Conservation (phyloP, 2,797 vertebrate species). For the Enteromius anoplus region DNA sequence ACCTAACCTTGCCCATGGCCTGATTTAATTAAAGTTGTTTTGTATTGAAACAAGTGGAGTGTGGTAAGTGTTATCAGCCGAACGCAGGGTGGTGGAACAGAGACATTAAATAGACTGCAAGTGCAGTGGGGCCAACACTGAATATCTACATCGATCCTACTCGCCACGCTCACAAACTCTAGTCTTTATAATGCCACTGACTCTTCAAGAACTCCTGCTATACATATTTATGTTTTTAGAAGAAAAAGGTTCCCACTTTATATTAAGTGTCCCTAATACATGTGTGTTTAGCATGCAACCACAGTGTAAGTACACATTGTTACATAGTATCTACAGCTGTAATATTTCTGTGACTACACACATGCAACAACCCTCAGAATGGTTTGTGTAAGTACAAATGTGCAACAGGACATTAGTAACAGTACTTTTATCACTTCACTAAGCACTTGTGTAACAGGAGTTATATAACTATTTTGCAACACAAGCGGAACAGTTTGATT, state of each 20-base stretch:
- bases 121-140: conserved; percentile 40
- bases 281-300: no score
- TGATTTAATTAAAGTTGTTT: conserved; percentile 58
- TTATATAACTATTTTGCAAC: no score
- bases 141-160: conserved; percentile 25
- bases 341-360: no score
- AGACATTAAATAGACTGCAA: conserved; percentile 56
- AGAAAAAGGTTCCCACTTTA: neutral
- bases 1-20: conserved; percentile 48
- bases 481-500: no score
- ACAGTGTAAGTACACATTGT: no score
- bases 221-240: conserved; percentile 3
- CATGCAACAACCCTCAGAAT: no score
- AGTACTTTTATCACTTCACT: no score
- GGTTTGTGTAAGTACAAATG: no score
- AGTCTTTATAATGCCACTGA: conserved; percentile 12
- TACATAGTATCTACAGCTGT: no score
- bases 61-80: conserved; percentile 63
- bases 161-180: conserved; percentile 24
- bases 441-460: no score
- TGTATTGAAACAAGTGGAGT: conserved; percentile 58
- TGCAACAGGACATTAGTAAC: no score
- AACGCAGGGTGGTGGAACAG: conserved; percentile 54
- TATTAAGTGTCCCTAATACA: no score
- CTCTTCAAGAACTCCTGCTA: neutral